Evolutionary conservation across 2,797 vertebrate species (phyloP), one percentile per base, ranked within the genome.

Genomic region (Chelon labrosus): DNA sequence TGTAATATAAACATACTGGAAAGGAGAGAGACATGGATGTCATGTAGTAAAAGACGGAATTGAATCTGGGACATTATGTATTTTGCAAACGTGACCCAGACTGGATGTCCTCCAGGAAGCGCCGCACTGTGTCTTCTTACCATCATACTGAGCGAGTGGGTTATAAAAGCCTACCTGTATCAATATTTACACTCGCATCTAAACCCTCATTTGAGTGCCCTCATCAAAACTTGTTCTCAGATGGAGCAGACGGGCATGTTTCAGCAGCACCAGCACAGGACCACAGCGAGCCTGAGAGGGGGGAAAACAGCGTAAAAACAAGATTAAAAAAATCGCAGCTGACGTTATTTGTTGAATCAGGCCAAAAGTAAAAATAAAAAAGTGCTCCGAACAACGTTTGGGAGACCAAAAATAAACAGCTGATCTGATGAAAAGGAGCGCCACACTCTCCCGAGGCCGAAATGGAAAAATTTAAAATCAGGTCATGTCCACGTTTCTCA

Each of bases 371-470:
- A 49, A 10, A 52, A 47, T 41, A 31, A 5, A 60, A 67, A 52
- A 49, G 50, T 10, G 63, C 71, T 82, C 31, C 0, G 67, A 70
- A 75, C 59, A 79, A 74, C 70, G 75, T 79, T 72, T 65, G 58
- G 39, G 35, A 65, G 50, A 1, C 72, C 56, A 72, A 67, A 86
- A 86, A 78, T 80, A 83, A 83, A 81, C 66, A 77, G 70, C 70
- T 85, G 67, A 75, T 81, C 47, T 38, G 64, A 79, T 63, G 10
- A 50, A 70, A 52, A 57, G 66, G 63, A 60, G 52, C 39, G 65
- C 68, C 49, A 71, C 13, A 35, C n/a, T 52, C 70, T 77, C 74
- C 51, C 0, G 70, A 70, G 19, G 65, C 56, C 58, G 17, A 50
- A 80, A 70, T 60, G 65, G 73, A 75, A 79, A 79, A 59, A 67